Evolutionary conservation across 2,797 vertebrate genomes (phyloP).

Genomic region (Hoplostethus mediterraneus): DNA sequence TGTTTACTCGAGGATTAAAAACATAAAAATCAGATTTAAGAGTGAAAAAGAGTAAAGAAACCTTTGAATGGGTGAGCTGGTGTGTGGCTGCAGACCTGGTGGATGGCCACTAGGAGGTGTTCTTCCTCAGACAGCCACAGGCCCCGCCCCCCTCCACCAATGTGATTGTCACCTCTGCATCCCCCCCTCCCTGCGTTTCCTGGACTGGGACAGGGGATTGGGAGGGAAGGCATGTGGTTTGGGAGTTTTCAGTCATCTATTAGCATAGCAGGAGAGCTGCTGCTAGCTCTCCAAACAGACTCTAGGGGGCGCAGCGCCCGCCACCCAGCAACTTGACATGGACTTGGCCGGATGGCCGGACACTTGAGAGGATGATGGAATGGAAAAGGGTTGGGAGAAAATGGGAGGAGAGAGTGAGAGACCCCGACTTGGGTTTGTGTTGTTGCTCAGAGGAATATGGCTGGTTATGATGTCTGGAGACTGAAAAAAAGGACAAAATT

Average conservation of each 20-base stretch:
- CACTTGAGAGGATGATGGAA: constrained; percentile 36
- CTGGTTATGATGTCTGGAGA: constrained; percentile 74
- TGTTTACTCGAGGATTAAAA: constrained; percentile 53
- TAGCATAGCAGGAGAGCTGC: constrained; percentile 38
- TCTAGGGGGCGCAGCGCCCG: constrained; percentile 44
- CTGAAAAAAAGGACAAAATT: constrained; percentile 72
- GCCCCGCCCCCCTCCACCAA: constrained; percentile 35
- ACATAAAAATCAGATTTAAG: constrained; percentile 3
- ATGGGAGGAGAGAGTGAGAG: constrained; percentile 1
- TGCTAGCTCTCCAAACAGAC: constrained; percentile 58
- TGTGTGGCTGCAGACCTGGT: constrained; percentile 27
- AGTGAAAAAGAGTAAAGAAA: constrained; percentile 26
- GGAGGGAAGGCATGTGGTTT: constrained; percentile 33
- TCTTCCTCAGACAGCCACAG: constrained; percentile 41
- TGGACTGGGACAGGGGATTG: neutral
- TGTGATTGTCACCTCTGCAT: constrained; percentile 38
- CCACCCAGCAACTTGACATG: constrained; percentile 25
- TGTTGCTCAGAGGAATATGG: constrained; percentile 64
- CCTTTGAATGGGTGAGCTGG: constrained; percentile 39
- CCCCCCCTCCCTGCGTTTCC: neutral
- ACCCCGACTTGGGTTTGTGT: constrained; percentile 42
- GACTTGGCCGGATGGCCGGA: constrained; percentile 32
- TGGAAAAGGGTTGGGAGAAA: neutral
- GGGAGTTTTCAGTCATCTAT: constrained; percentile 46
- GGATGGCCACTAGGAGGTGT: constrained; percentile 27